These are phyloP conservation scores for Oncorhynchus tshawytscha DNA, from an alignment of 2,113 vertebrate species.

Conservation along the genomic window DNA sequence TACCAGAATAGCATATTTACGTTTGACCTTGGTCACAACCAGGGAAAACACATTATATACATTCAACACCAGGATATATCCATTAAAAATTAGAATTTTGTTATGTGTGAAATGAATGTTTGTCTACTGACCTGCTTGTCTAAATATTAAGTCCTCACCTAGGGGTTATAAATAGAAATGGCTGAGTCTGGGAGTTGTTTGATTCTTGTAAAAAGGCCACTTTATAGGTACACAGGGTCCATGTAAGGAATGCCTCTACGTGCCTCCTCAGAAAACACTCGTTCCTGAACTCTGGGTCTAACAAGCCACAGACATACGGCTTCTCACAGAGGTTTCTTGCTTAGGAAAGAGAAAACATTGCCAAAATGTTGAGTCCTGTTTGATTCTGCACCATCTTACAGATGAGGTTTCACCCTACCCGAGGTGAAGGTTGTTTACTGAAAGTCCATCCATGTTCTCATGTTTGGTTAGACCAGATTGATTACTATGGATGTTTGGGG, in stretches of 20 bases:
- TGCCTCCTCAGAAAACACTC: conserved; percentile 21
- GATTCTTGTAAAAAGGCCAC: conserved; percentile 22
- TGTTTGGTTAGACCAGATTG: conserved; percentile 51
- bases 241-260: conserved; percentile 22
- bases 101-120: neutral
- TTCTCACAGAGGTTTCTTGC: no score
- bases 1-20: conserved; percentile 59
- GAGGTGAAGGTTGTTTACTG: conserved; percentile 49
- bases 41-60: conserved; percentile 50
- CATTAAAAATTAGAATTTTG: conserved; percentile 52
- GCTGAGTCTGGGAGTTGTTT: conserved; percentile 31
- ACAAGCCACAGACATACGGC: no score
- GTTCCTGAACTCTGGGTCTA: no score
- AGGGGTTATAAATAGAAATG: conserved; percentile 38
- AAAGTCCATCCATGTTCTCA: conserved; percentile 6
- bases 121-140: conserved; percentile 55
- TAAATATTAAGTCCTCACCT: conserved; percentile 37
- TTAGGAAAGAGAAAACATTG: no score
- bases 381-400: neutral
- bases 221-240: conserved; percentile 11
- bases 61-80: conserved; percentile 52
- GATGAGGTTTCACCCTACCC: conserved; percentile 24
- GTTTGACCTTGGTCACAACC: conserved; percentile 41
- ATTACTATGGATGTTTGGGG: conserved; percentile 52
- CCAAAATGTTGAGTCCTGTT: neutral